A percentile compares a stretch with the other conserved stretches of the same genome.
These are phyloP conservation scores for Phallusia fumigata DNA, from an alignment of 23 tunicate species.

Conservation along the genomic window DNA sequence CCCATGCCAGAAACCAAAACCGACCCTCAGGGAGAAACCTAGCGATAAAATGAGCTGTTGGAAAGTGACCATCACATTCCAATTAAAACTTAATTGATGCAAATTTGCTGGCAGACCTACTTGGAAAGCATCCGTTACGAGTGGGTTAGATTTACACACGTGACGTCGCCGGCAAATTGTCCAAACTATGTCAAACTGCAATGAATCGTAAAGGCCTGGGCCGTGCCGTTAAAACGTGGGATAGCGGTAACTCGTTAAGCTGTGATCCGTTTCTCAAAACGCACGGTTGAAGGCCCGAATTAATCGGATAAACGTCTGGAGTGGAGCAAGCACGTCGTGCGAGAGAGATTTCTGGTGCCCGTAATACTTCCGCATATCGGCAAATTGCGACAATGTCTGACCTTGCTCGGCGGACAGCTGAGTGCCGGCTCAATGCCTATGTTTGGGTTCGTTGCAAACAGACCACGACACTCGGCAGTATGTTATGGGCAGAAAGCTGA, in stretches of 20 bases:
- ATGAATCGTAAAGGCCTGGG: neutral
- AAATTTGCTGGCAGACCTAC: neutral
- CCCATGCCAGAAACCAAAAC: no score
- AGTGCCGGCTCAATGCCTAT: neutral
- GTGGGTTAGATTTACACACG: neutral
- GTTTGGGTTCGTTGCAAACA: slow-evolving; percentile 6
- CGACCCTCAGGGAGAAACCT: neutral
- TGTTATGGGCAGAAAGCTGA: slow-evolving; percentile 13
- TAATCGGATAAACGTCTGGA: slow-evolving; percentile 3
- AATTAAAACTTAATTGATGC: slow-evolving; percentile 1
- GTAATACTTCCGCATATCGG: slow-evolving; percentile 1
- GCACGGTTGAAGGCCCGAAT: neutral
- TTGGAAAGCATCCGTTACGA: neutral
- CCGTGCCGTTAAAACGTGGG: neutral
- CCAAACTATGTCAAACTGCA: slow-evolving; percentile 6
- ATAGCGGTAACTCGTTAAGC: neutral
- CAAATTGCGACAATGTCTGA: slow-evolving; percentile 7
- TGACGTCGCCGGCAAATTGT: slow-evolving; percentile 2
- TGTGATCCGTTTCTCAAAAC: neutral
- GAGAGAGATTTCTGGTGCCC: neutral
- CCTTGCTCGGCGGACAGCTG: slow-evolving; percentile 2
- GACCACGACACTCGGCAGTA: neutral
- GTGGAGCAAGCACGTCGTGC: neutral
- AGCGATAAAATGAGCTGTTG: neutral
- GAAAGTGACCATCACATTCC: slow-evolving; percentile 5